phyloP scores from a whole-genome alignment of 2,113 vertebrate genomes.

The Peromyscus maniculatus region DNA sequence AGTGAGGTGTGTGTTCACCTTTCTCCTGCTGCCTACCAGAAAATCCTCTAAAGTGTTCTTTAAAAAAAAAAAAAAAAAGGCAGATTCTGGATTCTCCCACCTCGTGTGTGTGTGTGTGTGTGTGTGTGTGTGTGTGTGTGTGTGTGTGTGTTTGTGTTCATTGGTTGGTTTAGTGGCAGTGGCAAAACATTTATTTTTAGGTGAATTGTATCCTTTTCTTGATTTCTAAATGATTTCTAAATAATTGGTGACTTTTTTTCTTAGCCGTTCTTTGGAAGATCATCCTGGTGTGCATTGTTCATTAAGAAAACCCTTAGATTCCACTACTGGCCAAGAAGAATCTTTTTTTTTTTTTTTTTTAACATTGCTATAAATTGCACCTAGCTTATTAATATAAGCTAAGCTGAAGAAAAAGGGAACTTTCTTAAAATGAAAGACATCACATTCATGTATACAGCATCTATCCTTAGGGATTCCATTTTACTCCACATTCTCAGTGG shows the following conservation, averaged over 20 bases:
- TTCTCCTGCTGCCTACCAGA: not conserved
- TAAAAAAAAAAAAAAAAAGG: too few relatives aligned
- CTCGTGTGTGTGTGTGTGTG: not conserved
- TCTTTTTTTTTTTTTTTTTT: slow-evolving; percentile 31
- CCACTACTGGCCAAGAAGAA: not conserved
- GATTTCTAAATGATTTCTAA: not conserved
- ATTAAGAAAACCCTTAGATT: slow-evolving; percentile 64
- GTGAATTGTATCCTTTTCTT: slow-evolving; percentile 1
- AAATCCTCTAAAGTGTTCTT: too few relatives aligned
- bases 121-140: not conserved
- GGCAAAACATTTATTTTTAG: slow-evolving; percentile 62
- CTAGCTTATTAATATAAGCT: slow-evolving; percentile 52
- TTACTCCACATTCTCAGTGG: slow-evolving; percentile 14
- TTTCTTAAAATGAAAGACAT: slow-evolving; percentile 36
- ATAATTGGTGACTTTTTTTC: slow-evolving; percentile 46
- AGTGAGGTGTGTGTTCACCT: not conserved
- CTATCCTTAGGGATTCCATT: slow-evolving; percentile 1
- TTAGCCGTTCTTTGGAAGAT: slow-evolving; percentile 45
- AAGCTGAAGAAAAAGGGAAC: not conserved
- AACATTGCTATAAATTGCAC: slow-evolving; percentile 62
- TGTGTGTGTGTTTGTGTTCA: not conserved
- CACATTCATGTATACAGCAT: not conserved
- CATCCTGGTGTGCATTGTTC: slow-evolving; percentile 35
- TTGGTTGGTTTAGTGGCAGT: not conserved
- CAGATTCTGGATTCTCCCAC: too few relatives aligned